These are phyloP conservation scores for Acrocephalus kingi DNA, from an alignment of 2,113 vertebrate species.

Conservation along the genomic window DNA sequence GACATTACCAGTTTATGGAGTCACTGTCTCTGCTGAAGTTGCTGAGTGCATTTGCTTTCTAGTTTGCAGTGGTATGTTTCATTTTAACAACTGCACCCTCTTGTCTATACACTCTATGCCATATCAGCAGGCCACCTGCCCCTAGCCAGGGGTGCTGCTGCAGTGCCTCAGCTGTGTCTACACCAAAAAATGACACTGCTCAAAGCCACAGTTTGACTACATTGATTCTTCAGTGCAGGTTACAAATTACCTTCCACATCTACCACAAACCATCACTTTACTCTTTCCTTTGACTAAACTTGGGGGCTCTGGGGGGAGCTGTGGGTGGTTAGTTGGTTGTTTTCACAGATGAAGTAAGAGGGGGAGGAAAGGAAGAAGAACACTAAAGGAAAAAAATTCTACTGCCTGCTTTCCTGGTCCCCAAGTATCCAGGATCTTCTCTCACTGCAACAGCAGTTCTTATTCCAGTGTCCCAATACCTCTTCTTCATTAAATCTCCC, in stretches of 20 bases:
- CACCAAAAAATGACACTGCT: background rate
- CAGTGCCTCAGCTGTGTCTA: background rate
- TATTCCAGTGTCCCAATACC: background rate
- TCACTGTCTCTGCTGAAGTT: background rate
- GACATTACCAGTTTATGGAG: background rate
- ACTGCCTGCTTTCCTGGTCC: background rate
- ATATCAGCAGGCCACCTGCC: rapidly evolving
- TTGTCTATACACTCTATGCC: background rate
- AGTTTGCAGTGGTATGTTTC: background rate
- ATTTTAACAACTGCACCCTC: background rate
- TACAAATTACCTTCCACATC: background rate
- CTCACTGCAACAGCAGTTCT: background rate
- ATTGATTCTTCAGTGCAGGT: background rate
- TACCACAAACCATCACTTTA: background rate
- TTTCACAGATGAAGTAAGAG: background rate
- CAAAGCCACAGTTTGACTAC: background rate
- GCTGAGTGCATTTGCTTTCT: background rate
- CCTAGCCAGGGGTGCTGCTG: background rate
- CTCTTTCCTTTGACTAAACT: background rate
- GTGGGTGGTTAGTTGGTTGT: background rate
- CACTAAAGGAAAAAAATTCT: background rate
- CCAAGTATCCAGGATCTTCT: background rate
- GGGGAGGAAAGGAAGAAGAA: background rate
- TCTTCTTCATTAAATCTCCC: background rate
- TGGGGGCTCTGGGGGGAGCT: rapidly evolving